Base-by-base conservation (phyloP, 2,113 vertebrate genomes). In the Crotalus viridis region DNA sequence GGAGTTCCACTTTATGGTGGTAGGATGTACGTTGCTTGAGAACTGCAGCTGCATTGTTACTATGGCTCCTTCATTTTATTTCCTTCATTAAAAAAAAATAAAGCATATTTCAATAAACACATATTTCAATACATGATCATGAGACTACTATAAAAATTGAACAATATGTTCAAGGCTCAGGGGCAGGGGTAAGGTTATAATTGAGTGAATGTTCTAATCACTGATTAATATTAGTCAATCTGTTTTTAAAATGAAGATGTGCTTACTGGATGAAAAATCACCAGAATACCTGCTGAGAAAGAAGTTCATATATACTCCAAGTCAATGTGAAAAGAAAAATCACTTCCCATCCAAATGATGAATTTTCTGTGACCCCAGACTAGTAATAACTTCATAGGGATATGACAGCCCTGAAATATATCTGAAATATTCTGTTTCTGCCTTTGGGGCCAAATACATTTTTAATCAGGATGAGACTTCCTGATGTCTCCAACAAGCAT, bases 391-490 rank as follows among this genome's bases (percentile, higher is more conserved):
- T 57, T 89, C 6, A 55, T 81, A 10, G 43, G 19, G 43, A 33
- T 22, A 48, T 85, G 87, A 85, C n/a, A 46, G 64, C 2, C 88
- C n/a, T 48, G 64, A 89, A 85, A 92, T 92, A 89, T 55, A 69
- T 28, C 64, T 85, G 92, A 89, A 92, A 85, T 92, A 89, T 92
- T 87, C 54, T 28, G 24, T 85, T 87, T 89, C 28, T 92, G 54
- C 92, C 88, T 89, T 85, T 92, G 87, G 88, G 91, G 43, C 10
- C 52, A 85, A 5, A 92, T 92, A 48, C 89, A 92, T 92, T 89
- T 92, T 92, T 57, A 92, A 92, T 57, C 85, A 92, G 64, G 87
- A 85, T 88, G 86, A 87, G 90, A 46, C 88, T 93, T 87, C 39
- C 48, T 89, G 85, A 91, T 88, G 88, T 90, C 87, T 91, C 87